Conservation (phyloP, 2,797 vertebrate genomes). For the Selene dorsalis region DNA sequence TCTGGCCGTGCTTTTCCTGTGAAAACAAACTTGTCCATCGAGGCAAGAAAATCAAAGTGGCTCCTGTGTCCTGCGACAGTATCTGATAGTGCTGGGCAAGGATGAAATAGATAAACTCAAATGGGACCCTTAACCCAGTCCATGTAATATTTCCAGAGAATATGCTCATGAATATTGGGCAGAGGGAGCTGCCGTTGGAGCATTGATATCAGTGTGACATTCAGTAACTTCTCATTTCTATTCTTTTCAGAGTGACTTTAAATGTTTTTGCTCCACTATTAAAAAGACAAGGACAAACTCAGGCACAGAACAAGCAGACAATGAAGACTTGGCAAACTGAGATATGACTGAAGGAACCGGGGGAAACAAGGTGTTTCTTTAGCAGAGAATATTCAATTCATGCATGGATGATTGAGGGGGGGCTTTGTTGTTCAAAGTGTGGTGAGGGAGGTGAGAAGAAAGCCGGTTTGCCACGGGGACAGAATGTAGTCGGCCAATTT, state of each 20-base stretch:
- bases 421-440: slow-evolving; percentile 61
- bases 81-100: not conserved
- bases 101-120: not conserved
- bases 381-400: slow-evolving; percentile 29
- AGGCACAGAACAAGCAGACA: slow-evolving; percentile 20
- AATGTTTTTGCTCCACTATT: slow-evolving; percentile 35
- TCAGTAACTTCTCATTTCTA: slow-evolving; percentile 17
- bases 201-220: not conserved
- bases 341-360: slow-evolving; percentile 27
- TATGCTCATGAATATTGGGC: not conserved
- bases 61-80: not conserved
- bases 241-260: slow-evolving; percentile 10
- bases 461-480: slow-evolving; percentile 49
- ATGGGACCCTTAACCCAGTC: not conserved
- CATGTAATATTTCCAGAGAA: not conserved
- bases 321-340: slow-evolving; percentile 28
- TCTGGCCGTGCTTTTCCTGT: not conserved
- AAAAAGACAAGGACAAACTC: slow-evolving; percentile 59
- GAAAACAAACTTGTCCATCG: not conserved
- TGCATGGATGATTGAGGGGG: slow-evolving; percentile 42
- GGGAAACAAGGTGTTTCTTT: slow-evolving; percentile 24
- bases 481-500: slow-evolving; percentile 58
- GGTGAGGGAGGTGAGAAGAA: slow-evolving; percentile 51
- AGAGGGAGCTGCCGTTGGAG: slow-evolving; percentile 3
- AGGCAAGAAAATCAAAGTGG: not conserved